Evolutionary conservation across 2,888 invertebrate species (phyloP), one percentile per base, ranked within the genome.

Genomic region (Rhagonycha fulva): DNA sequence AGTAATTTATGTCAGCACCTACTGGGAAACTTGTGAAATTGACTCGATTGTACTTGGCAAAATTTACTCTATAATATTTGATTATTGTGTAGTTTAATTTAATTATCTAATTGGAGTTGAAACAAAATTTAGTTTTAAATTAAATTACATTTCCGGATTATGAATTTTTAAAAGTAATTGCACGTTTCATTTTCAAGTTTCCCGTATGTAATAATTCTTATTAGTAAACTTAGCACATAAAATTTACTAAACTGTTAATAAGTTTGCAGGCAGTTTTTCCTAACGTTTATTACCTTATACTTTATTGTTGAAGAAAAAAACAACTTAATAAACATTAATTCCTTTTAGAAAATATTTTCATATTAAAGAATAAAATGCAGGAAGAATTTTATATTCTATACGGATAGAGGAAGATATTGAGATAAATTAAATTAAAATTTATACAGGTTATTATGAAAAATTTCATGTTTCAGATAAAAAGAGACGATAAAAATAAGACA

Each of bases 1-100:
- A 66, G 26, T 66, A 66, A 66, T 66, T 66, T 66, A 26, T 66
- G 63, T 66, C 63, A 66, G 63, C 63, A 66, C 26, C 63, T 66
- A 66, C 24, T 66, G 63, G 63, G 63, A 66, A 47, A 66, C 63
- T 66, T 66, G 23, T 66, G 63, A 66, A 66, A 66, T 24, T 66
- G 63, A 66, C 63, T 66, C 24, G 63, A 66, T 23, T 66, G 63
- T 66, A 26, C 26, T 24, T 23, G 63, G 63, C 10, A 66, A 66
- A 66, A 66, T 66, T 66, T 66, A 66, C 24, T 26, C 62, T 62
- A 26, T 23, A 24, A 26, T 66, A 66, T 26, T 66, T 62, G 12
- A 23, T 66, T 66, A 12, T 12, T 66, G 23, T 66, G n/a, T 24
- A 66, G n/a, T n/a, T 66, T 24, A 66, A 66, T 66, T 66, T 66